phyloP scores from a whole-genome alignment of 2,888 invertebrate genomes.

The Phyllotreta striolata region DNA sequence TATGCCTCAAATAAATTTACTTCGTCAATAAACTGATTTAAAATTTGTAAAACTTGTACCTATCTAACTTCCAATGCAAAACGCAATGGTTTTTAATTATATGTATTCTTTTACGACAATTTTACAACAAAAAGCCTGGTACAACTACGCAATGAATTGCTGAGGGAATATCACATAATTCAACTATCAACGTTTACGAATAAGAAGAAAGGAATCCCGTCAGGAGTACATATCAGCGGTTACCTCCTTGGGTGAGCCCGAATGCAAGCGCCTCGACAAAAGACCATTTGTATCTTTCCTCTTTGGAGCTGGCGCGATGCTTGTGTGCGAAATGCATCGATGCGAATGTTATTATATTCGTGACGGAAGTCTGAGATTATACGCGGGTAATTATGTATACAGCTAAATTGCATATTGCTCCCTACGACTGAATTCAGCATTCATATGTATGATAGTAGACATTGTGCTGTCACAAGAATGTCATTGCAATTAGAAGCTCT shows the following conservation, averaged over 20 bases:
- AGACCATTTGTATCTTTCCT: conserved; percentile 15
- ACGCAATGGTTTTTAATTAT: too few relatives aligned
- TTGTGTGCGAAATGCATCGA: conserved; percentile 15
- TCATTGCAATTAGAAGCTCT: conserved; percentile 10
- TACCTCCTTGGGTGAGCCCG: neutral
- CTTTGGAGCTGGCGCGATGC: neutral
- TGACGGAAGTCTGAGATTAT: conserved; percentile 28
- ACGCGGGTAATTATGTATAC: conserved; percentile 26
- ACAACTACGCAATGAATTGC: too few relatives aligned
- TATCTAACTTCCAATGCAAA: too few relatives aligned
- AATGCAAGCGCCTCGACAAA: conserved; percentile 8
- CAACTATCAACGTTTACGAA: too few relatives aligned
- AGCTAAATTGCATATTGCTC: conserved; percentile 28
- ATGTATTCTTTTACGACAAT: too few relatives aligned
- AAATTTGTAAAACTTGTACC: too few relatives aligned
- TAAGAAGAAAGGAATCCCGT: too few relatives aligned
- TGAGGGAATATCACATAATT: too few relatives aligned
- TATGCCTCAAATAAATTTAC: too few relatives aligned
- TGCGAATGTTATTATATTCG: conserved; percentile 18
- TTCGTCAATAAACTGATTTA: too few relatives aligned
- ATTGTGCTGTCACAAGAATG: conserved; percentile 17
- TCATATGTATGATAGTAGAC: conserved; percentile 18
- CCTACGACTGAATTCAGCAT: conserved; percentile 15
- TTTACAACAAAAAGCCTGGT: too few relatives aligned
- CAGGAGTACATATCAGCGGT: too few relatives aligned